Percentiles rank a stretch among this genome's conserved stretches.
These are phyloP conservation scores for Arenaria interpres DNA, from an alignment of 2,113 vertebrate genomes.

Conservation along the genomic window DNA sequence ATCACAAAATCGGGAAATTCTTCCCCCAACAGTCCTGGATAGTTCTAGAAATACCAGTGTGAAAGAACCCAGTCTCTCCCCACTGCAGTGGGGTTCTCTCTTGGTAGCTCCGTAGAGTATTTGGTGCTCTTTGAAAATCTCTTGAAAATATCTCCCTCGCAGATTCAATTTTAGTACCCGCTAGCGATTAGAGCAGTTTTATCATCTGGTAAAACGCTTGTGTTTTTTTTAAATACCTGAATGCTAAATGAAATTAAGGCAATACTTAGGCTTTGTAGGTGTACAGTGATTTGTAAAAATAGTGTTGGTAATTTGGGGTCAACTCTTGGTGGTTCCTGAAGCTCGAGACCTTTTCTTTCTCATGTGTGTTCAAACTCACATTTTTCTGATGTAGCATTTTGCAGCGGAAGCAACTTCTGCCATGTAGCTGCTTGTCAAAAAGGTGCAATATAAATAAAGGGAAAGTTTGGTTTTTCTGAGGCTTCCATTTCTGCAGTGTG, in stretches of 20 bases:
- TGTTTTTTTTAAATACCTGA: neutral
- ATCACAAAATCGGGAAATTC: neutral
- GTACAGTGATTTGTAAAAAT: neutral
- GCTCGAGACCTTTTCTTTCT: neutral
- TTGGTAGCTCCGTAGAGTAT: neutral
- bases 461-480: neutral
- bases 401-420: neutral
- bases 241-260: neutral
- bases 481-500: neutral
- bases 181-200: neutral
- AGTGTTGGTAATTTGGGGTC: neutral
- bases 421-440: neutral
- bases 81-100: neutral
- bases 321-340: neutral
- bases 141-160: neutral
- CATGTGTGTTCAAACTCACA: neutral
- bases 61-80: neutral
- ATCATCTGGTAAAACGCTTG: neutral
- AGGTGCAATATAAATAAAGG: constrained; percentile 40
- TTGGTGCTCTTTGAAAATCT: neutral
- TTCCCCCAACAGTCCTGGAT: neutral
- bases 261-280: neutral
- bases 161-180: neutral
- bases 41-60: neutral
- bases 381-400: constrained; percentile 27